Base-by-base conservation (phyloP, 2,113 vertebrate genomes). In the Saccopteryx bilineata region DNA sequence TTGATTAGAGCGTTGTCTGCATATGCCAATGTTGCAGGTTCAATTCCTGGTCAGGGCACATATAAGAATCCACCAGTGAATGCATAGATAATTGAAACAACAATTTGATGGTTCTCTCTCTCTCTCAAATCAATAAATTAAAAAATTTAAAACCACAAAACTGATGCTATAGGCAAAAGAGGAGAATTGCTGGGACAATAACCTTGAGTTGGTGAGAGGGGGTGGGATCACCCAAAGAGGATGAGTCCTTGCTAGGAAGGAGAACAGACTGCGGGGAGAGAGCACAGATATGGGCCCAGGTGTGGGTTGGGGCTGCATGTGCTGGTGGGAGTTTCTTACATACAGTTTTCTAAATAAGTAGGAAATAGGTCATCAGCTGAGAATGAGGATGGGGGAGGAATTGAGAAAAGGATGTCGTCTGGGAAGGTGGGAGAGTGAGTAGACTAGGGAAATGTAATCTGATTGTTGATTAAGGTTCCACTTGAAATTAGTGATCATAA, bases 401-500 rank as follows among this genome's bases (percentile, higher is more conserved):
- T 28, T 52, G 14, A 58, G 54, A 86, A 48, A 24, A 79, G 69
- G 52, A 72, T 21, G 18, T 86, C 19, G 0, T 54, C 23, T 39
- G n/a, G 23, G 69, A 84, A 88, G 23, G 31, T 10, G 12, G 14
- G 19, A 81, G 76, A 84, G 28, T 31, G 56, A 90, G 84, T 15
- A 88, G 56, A 68, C 3, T 15, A 33, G 48, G 50, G 83, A 89
- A 93, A 89, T 91, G 9, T 60, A 86, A 87, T 75, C 83, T 94
- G 93, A 90, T 95, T 90, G 92, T 87, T 93, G 31, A 91, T 89
- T 75, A 93, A 90, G 71, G 17, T 52, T 33, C 76, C 65, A 33
- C 39, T 93, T 87, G 90, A 91, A 95, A 96, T 96, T 82, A 93
- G 56, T 7, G 71, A 94, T 95, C 65, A 92, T 90, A 82, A 86